Percentiles rank a stretch among this genome's conserved stretches.
phyloP scores from a whole-genome alignment of 2,797 vertebrate genomes.

The Aphelocoma californica region DNA sequence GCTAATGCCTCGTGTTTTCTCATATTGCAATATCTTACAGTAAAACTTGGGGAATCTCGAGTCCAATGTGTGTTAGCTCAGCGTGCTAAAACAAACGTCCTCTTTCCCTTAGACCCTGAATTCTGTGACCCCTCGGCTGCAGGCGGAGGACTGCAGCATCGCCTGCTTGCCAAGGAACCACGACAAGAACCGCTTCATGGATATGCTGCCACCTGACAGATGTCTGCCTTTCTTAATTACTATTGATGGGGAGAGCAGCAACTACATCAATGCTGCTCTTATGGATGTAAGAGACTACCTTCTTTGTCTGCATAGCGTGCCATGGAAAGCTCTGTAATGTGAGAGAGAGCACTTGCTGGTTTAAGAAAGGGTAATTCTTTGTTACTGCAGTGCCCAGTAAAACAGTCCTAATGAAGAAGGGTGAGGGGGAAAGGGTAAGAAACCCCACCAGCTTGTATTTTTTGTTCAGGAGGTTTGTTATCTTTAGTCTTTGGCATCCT shows the following conservation, averaged over 20 bases:
- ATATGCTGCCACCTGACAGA: slow-evolving; percentile 96
- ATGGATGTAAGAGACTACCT: slow-evolving; percentile 84
- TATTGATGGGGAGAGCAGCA: slow-evolving; percentile 98
- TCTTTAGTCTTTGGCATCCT: neutral
- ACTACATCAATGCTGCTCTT: slow-evolving; percentile 95
- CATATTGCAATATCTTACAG: neutral
- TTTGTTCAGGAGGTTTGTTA: neutral
- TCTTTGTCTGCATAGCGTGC: slow-evolving; percentile 53
- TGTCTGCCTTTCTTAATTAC: slow-evolving; percentile 99
- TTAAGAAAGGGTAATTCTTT: slow-evolving; percentile 40
- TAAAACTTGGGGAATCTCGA: neutral
- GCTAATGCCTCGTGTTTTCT: neutral
- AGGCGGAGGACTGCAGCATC: slow-evolving; percentile 98
- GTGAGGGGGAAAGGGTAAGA: neutral
- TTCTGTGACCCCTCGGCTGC: slow-evolving; percentile 97
- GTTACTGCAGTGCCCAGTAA: neutral
- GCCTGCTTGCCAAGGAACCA: slow-evolving; percentile 98
- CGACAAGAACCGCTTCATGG: slow-evolving; percentile 99
- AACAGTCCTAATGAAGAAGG: slow-evolving; percentile 4
- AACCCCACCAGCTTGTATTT: neutral
- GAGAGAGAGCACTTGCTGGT: slow-evolving; percentile 4
- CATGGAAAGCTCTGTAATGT: slow-evolving; percentile 13
- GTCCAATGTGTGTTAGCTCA: neutral
- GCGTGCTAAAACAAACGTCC: neutral
- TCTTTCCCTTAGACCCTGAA: slow-evolving; percentile 88